These are phyloP conservation scores for Rutilus rutilus DNA, from an alignment of 2,113 vertebrate genomes.

Conservation along the genomic window DNA sequence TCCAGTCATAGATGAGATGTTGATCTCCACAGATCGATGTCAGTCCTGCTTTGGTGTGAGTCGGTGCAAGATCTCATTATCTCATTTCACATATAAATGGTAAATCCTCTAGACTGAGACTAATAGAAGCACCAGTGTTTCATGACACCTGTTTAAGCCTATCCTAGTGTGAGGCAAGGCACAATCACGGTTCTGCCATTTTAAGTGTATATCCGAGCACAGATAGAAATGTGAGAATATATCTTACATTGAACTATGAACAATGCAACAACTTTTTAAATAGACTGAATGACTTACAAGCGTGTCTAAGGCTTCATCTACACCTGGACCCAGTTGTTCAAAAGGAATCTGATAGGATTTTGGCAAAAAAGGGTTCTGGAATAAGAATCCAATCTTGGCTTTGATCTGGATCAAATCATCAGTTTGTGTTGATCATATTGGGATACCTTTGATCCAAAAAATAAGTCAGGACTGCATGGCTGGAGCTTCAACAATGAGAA, in stretches of 20 bases:
- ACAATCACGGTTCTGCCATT: constrained; percentile 44
- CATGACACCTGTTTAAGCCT: constrained; percentile 16
- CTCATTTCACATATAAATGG: background rate
- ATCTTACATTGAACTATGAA: background rate
- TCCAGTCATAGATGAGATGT: background rate
- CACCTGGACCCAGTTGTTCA: too few relatives aligned
- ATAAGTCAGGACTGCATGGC: too few relatives aligned
- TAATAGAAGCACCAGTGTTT: constrained; percentile 38
- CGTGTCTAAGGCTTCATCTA: background rate
- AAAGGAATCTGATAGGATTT: too few relatives aligned
- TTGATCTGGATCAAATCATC: too few relatives aligned
- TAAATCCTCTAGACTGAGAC: background rate
- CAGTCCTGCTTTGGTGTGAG: background rate
- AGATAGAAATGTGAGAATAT: constrained; percentile 36
- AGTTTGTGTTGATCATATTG: too few relatives aligned
- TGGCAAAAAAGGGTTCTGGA: too few relatives aligned
- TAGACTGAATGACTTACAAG: background rate
- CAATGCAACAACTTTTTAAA: background rate
- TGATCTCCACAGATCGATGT: background rate
- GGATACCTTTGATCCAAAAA: too few relatives aligned
- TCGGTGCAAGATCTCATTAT: background rate
- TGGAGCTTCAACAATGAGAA: too few relatives aligned
- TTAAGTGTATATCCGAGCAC: constrained; percentile 14
- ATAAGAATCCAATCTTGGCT: too few relatives aligned
- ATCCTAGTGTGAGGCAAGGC: constrained; percentile 47